Evolutionary conservation across 2,113 vertebrate genomes (phyloP).

Genomic region (Anthoscopus minutus): DNA sequence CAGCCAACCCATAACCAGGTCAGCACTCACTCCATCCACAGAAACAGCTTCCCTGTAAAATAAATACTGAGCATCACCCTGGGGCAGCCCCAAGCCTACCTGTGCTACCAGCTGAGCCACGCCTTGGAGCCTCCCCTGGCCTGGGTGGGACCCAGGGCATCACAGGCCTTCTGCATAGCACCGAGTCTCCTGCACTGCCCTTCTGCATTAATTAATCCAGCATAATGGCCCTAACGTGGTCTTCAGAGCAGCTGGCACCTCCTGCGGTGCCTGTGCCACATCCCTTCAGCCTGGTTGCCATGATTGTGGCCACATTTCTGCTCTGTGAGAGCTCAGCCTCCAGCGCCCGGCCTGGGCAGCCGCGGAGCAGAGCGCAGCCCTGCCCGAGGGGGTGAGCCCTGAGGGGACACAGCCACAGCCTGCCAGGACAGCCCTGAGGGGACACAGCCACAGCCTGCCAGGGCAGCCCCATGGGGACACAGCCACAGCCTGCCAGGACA

Average conservation of each 20-base stretch:
- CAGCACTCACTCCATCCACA: not conserved
- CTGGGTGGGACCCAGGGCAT: too few species aligned
- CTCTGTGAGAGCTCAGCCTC: not conserved
- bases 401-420: not conserved
- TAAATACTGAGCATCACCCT: accelerated
- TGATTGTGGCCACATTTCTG: accelerated
- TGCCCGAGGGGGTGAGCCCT: too few species aligned
- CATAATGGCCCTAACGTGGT: not conserved
- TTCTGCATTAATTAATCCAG: not conserved
- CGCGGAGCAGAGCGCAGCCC: not conserved
- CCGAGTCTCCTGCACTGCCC: not conserved
- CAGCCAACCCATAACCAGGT: accelerated
- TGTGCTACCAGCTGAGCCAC: accelerated
- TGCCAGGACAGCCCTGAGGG: not conserved
- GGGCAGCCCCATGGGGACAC: accelerated
- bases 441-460: not conserved
- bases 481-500: accelerated
- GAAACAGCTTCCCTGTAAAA: not conserved
- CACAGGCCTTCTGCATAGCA: not conserved
- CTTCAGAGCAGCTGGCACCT: not conserved
- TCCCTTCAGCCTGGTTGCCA: not conserved
- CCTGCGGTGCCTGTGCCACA: accelerated
- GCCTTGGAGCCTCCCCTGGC: not conserved
- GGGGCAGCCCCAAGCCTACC: not conserved
- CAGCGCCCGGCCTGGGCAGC: too few species aligned